Base-by-base conservation (phyloP, 30 jellyfish, hydroid and myxozoan species). In the Pelagia noctiluca region DNA sequence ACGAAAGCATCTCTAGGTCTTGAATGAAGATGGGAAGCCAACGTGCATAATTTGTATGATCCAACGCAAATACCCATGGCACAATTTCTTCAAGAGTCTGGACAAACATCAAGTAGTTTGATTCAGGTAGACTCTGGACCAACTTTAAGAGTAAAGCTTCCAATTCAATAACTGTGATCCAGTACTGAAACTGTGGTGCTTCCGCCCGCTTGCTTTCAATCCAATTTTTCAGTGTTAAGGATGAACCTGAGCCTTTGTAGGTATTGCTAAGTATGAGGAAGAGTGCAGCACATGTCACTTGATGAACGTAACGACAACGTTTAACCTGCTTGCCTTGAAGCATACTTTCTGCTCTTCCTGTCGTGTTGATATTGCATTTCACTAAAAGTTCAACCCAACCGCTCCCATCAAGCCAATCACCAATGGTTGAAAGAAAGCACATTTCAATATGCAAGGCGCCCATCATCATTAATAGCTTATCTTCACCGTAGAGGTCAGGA, bases 381-480 rank as follows among this genome's bases (percentile, higher is more conserved):
- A 62, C 91, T 47, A 73, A 46, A 23, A 48, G 19, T 35, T 73
- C 72, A 3, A 74, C 86, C 95, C 95, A 84, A 22, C 91, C 95
- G 49, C 83, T 61, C 36, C 85, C 85, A 16, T 84, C 90, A 31
- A 84, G 73, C 86, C 85, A 84, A 37, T 73, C 92, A 21, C 95
- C 95, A 37, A 84, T 50, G 47, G 84, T 34, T 34, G 60, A 11
- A 2, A 73, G 76, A 73, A 82, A 50, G 74, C 63, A 30, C 91
- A 50, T 73, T 57, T 84, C 84, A 37, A 67, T 80, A 49, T 67
- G 91, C 13, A n/a, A 70, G 78, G 89, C 32, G 25, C 89, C 91
- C 7, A 69, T 65, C 90, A 70, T 80, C 46, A 33, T 35, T 25
- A 78, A 24, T 18, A 63, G 28, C 18, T 62, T 78, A 26, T 57